These are phyloP conservation scores for Eilema griseolum DNA, from an alignment of 2,888 invertebrate genomes.

Conservation along the genomic window DNA sequence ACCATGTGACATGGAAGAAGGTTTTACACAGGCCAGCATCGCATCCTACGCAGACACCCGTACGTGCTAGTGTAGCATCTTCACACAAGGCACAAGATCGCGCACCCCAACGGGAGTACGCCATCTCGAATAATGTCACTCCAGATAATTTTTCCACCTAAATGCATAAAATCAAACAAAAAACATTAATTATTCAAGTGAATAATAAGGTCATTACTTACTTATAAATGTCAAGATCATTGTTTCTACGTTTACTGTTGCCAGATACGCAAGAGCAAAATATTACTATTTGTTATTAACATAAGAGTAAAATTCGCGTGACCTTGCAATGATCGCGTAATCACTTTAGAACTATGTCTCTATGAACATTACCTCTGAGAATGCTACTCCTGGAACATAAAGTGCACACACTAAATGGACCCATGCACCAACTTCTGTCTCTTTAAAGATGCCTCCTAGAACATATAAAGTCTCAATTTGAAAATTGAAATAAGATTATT, in stretches of 20 bases:
- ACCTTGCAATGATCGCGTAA: not conserved
- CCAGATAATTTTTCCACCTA: constrained; percentile 95
- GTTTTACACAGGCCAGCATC: constrained; percentile 99
- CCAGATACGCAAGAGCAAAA: too few relatives aligned
- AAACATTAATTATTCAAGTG: not conserved
- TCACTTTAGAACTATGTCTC: not conserved
- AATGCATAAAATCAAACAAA: not conserved
- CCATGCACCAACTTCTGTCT: constrained; percentile 99
- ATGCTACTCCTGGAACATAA: constrained; percentile 98
- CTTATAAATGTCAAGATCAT: too few relatives aligned
- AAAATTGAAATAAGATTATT: not conserved
- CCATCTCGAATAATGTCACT: constrained; percentile 98
- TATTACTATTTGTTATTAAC: not conserved
- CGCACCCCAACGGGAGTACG: constrained; percentile 98
- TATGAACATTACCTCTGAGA: constrained; percentile 91
- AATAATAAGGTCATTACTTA: not conserved
- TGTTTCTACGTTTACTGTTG: not conserved
- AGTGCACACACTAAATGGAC: constrained; percentile 99
- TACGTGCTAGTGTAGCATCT: constrained; percentile 94
- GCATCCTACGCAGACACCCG: constrained; percentile 98
- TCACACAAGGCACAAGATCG: constrained; percentile 96
- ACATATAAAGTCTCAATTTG: constrained; percentile 25
- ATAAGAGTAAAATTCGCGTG: not conserved
- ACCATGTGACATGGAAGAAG: constrained; percentile 99
- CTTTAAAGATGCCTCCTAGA: constrained; percentile 95